These are phyloP conservation scores for Orthonevra nobilis DNA, from an alignment of 2,888 invertebrate genomes.

Conservation along the genomic window DNA sequence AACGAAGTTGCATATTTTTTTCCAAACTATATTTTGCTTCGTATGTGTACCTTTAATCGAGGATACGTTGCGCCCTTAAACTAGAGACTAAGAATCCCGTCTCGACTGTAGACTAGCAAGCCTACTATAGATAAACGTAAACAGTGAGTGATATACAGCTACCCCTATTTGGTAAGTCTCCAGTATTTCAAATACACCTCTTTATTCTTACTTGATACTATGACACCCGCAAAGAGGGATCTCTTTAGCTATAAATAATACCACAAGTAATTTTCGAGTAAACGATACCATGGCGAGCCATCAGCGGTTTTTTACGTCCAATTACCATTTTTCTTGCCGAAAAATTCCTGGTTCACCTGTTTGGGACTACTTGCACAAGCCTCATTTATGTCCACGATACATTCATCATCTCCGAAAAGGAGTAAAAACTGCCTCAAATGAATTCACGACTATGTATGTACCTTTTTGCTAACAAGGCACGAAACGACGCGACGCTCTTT, in stretches of 20 bases:
- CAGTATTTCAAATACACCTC: too few species aligned
- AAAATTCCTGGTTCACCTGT: constrained; percentile 1
- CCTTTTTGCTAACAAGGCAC: constrained; percentile 9
- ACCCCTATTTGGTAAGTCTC: too few species aligned
- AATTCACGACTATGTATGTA: constrained; percentile 36
- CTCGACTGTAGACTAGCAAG: too few species aligned
- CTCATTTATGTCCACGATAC: constrained; percentile 43
- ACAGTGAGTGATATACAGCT: too few species aligned
- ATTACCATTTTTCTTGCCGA: constrained; percentile 21
- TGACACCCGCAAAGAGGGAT: too few species aligned
- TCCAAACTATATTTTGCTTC: too few species aligned
- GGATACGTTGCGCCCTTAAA: too few species aligned
- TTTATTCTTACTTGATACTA: too few species aligned
- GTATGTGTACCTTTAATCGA: too few species aligned
- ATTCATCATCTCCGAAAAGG: constrained; percentile 28
- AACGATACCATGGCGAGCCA: neutral
- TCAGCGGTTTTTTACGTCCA: constrained; percentile 6
- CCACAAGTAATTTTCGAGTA: neutral
- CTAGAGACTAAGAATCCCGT: too few species aligned
- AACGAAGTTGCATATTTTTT: too few species aligned
- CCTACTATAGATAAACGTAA: too few species aligned
- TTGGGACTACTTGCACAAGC: neutral
- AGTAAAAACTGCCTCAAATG: constrained; percentile 16
- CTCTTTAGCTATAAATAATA: constrained; percentile 7
- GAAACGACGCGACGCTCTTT: neutral